Percentiles rank a stretch among this genome's conserved stretches.
Evolutionary conservation across 2,797 vertebrate species (phyloP).

Genomic region (Choloepus didactylus): DNA sequence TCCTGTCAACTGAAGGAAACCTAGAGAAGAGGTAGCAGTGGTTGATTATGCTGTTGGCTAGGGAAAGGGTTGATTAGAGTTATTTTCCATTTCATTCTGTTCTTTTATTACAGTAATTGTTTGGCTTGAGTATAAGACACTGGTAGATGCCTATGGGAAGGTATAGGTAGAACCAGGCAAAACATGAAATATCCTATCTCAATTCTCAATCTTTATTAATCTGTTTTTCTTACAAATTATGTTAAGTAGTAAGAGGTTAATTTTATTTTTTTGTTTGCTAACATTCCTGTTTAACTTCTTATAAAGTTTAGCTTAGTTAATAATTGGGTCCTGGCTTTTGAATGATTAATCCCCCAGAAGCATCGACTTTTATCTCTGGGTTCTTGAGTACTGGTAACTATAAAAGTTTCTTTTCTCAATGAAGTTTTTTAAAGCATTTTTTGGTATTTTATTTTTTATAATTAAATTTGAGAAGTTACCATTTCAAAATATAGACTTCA

Average conservation of each 20-base stretch:
- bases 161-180: background rate
- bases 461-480: background rate
- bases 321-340: background rate
- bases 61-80: background rate
- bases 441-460: background rate
- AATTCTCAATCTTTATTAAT: background rate
- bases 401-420: background rate
- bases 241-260: background rate
- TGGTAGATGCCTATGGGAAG: background rate
- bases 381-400: background rate
- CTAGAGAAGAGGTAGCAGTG: background rate
- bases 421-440: background rate
- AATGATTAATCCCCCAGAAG: background rate
- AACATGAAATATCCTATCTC: background rate
- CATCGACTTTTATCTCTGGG: constrained; percentile 7
- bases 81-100: constrained; percentile 27
- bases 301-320: constrained; percentile 44
- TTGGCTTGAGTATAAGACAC: background rate
- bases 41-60: background rate
- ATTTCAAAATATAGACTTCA: background rate
- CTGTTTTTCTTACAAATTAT: constrained; percentile 19
- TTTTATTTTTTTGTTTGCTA: constrained; percentile 2
- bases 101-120: background rate
- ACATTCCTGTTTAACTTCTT: constrained; percentile 6
- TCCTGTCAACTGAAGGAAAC: background rate